Evolutionary conservation across 2,888 invertebrate genomes (phyloP), one percentile per base, ranked within the genome.

Genomic region (Callyntrura sp.): DNA sequence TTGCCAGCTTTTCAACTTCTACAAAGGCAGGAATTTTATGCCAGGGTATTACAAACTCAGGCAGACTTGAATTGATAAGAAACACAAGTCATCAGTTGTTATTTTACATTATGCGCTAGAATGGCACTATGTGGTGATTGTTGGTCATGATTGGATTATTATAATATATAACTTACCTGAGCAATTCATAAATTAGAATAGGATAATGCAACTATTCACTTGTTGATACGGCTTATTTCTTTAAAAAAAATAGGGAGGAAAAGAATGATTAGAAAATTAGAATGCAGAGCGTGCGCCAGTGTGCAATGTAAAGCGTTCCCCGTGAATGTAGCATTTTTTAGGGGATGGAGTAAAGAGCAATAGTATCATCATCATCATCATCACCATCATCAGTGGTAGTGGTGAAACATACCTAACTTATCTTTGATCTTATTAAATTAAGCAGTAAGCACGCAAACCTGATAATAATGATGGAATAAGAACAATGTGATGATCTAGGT

Each of bases 141-240:
- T 45, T 70, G 43, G 43, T 45, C 70, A 70, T 70, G 70, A 70
- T 70, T 70, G 70, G 70, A 70, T 70, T 70, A 70, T 9, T 65
- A 51, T 51, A 14, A 51, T 51, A 51, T 51, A 11, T 51, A 70
- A 70, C 43, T n/a, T 43, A 70, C 9, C 35, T 70, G 0, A 35
- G 25, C 4, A 28, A 28, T 65, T 25, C 65, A 35, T 28, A 65
- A 65, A 65, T 65, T 65, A 65, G 35, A 28, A 65, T 28, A 65
- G 28, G 1, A 65, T 65, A n/a, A n/a, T 70, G 43, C 70, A 65
- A 25, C 17, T 4, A 43, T 70, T 70, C 35, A 20, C 11, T 45
- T 70, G 6, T 43, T 70, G 43, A 35, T 35, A n/a, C 45, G 35
- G 45, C 20, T 65, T 28, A 35, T 35, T 35, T 35, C 35, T 35